Evolutionary conservation across 2,113 vertebrate genomes (phyloP).

Genomic region (Corvus cornix): DNA sequence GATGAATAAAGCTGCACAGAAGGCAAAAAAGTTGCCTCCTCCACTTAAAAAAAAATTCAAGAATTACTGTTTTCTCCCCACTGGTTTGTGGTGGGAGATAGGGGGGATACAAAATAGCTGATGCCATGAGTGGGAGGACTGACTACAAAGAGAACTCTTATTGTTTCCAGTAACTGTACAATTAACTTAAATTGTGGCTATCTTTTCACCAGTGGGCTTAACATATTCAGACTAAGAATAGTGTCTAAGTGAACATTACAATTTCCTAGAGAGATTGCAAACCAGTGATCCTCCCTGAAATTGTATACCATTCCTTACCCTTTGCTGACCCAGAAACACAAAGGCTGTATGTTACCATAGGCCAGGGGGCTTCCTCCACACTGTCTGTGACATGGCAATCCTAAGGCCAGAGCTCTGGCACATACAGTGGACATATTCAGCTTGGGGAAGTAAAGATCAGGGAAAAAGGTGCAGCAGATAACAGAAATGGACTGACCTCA

Average conservation of each 20-base stretch:
- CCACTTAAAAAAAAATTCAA: background rate
- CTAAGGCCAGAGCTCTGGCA: slow-evolving; percentile 32
- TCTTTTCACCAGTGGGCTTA: slow-evolving; percentile 61
- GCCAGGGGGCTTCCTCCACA: background rate
- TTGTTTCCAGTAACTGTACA: slow-evolving; percentile 62
- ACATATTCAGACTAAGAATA: slow-evolving; percentile 69
- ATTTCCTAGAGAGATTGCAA: slow-evolving; percentile 71
- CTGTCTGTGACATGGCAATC: background rate
- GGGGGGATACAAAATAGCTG: background rate
- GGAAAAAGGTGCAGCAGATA: background rate
- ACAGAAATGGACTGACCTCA: background rate
- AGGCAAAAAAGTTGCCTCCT: background rate
- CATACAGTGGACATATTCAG: background rate
- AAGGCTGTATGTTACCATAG: slow-evolving; percentile 29
- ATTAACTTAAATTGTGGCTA: slow-evolving; percentile 72
- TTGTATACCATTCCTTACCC: slow-evolving; percentile 3
- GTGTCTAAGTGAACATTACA: slow-evolving; percentile 59
- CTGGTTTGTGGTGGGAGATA: slow-evolving; percentile 23
- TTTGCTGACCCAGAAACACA: background rate
- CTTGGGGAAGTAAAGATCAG: background rate
- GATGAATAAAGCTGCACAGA: background rate
- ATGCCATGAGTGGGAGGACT: slow-evolving; percentile 32
- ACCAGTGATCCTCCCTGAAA: slow-evolving; percentile 62
- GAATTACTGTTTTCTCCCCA: background rate
- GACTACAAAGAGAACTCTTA: slow-evolving; percentile 30